A percentile compares a stretch with the other conserved stretches of the same genome.
These are phyloP conservation scores for Bubo bubo DNA, from an alignment of 2,113 vertebrate genomes.

Conservation along the genomic window DNA sequence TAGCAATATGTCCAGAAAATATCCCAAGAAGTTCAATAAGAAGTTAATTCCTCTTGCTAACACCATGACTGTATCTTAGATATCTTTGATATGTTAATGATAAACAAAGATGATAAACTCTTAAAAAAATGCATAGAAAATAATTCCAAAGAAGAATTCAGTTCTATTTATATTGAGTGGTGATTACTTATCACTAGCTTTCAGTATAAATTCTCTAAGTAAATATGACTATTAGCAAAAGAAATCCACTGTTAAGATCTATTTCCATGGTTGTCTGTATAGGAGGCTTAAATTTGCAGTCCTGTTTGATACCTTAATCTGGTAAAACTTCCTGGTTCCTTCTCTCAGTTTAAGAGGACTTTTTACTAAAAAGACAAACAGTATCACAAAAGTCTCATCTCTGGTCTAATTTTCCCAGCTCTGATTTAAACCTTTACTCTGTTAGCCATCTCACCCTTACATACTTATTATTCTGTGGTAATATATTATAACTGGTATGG, in stretches of 20 bases:
- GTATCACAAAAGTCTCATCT: background rate
- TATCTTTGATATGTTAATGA: background rate
- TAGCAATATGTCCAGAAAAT: conserved; percentile 19
- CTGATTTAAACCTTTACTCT: background rate
- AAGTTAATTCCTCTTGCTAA: conserved; percentile 4
- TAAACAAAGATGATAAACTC: background rate
- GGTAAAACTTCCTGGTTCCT: background rate
- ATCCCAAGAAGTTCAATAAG: conserved; percentile 10
- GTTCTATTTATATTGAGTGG: background rate
- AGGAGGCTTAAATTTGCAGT: background rate
- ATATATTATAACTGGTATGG: conserved; percentile 15
- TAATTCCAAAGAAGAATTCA: background rate
- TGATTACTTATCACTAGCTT: background rate
- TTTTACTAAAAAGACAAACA: background rate
- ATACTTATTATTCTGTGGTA: background rate
- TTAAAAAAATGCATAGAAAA: background rate
- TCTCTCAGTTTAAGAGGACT: background rate
- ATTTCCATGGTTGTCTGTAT: background rate
- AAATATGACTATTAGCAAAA: background rate
- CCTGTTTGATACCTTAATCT: background rate
- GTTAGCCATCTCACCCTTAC: background rate
- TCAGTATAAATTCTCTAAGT: background rate
- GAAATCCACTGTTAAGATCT: background rate
- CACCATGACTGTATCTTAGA: background rate
- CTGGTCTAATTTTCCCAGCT: conserved; percentile 14